Evolutionary conservation across 2,113 vertebrate species (phyloP), one percentile per base, ranked within the genome.

Genomic region (Labeo catla): DNA sequence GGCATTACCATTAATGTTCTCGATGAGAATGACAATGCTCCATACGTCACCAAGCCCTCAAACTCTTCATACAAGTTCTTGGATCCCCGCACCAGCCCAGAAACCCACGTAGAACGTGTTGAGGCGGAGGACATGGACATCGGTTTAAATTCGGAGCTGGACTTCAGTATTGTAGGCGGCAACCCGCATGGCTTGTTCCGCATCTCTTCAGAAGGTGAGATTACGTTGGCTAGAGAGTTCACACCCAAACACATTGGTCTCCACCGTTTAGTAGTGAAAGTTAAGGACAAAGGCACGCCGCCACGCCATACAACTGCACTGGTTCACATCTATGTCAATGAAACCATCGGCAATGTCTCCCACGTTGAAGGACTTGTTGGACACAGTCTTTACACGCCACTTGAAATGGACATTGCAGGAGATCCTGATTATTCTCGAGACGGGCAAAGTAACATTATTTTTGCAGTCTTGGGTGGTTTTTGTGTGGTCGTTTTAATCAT

Each of bases 1-100:
- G 98, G 97, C 0, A 97, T 99, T 85, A 99, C 97, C 52, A 99
- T 99, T 92, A 99, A 99, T 0, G 98, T 99, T 61, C 92, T 99
- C 78, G 98, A 99, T 45, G 98, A 99, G 90, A 99, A 99, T 0
- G 98, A 99, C 89, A 99, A 99, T 0, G 96, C 97, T 0, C 98
- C 98, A 1, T 98, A 98, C 3, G 96, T 99, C 89, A 99, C 97
- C 2, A 96, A 95, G 13, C 98, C 98, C 0, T 95, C 98, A 9
- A 99, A 99, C 19, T 97, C 97, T 19, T 96, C 98, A 78, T 99
- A 96, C 93, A 96, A 94, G 15, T 96, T 97, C 90, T 93, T 99
- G 88, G 91, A 94, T 2, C 97, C 97, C 0, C 93, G 94, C 80
- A 97, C 97, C 0, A 93, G 92, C 11, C 96, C 94, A 0, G 96